Base-by-base conservation (phyloP, 1,140 invertebrate species). In the Hypsibius dujardini region DNA sequence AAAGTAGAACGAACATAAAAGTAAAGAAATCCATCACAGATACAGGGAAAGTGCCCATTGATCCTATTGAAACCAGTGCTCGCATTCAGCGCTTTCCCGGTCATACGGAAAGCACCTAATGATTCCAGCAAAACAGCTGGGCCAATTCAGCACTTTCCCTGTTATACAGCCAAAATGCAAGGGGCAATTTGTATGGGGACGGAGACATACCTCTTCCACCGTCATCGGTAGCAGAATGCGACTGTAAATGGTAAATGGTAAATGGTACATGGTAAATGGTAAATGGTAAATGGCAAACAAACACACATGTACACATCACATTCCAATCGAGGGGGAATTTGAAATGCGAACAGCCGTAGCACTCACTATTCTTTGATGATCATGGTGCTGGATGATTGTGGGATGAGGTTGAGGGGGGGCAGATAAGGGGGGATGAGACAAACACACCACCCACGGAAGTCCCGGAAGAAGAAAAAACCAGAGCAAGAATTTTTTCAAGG, bases 181-280 rank as follows among this genome's bases (percentile, higher is more conserved):
- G 7, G 47, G 70, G 12, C 46, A 2, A 47, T 12, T 71, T 70
- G 46, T 45, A 56, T 47, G 70, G 46, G 46, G 46, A 70, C 72
- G 14, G 70, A 2, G 46, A 72, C 79, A 77, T 77, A 84, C 83
- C 79, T 85, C 83, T 75, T 84, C 83, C 12, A 85, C 83, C 72
- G 80, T 81, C 76, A 85, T 78, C 69, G 84, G 84, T 73, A 85
- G 77, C 72, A 83, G 78, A 73, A 85, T 80, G 69, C 83, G 82
- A 76, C 83, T 84, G 77, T 72, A 83, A 81, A 70, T 75, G 73
- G 75, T 76, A 76, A 69, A 74, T 71, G 56, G 47, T 15, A 47
- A 28, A 28, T 28, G 28, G 12, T 28, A 75, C 50, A 59, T 59
- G 7, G 73, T 47, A 50, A 70, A 73, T 28, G n/a, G 42, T 40